phyloP scores from a whole-genome alignment of 1,140 invertebrate genomes.

The Caenorhabditis latens region DNA sequence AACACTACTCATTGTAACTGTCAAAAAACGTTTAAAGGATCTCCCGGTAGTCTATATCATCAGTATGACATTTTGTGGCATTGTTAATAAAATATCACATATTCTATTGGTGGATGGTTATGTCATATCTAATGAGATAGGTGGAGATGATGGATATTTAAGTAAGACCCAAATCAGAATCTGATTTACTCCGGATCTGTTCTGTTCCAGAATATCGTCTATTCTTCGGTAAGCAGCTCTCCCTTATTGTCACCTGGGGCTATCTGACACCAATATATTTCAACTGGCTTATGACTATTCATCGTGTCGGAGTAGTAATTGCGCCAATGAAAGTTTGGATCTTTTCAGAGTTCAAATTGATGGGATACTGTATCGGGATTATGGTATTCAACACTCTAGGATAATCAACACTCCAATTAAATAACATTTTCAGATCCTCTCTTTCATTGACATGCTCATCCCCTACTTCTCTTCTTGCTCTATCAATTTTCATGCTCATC shows the following conservation, averaged over 20 bases:
- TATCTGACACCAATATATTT: not conserved
- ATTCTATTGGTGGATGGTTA: not conserved
- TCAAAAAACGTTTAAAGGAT: not conserved
- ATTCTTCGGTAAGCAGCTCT: not conserved
- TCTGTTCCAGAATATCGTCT: not conserved
- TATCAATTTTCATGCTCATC: not conserved
- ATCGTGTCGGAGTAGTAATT: not conserved
- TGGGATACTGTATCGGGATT: not conserved
- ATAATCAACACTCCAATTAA: no score
- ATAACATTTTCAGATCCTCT: not conserved
- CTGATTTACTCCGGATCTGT: conserved; percentile 33
- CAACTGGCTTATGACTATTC: not conserved
- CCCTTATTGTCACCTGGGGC: not conserved
- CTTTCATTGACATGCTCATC: not conserved
- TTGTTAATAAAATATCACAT: not conserved
- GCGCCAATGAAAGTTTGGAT: not conserved
- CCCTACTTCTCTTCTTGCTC: not conserved
- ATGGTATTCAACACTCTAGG: not conserved
- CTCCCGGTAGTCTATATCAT: not conserved
- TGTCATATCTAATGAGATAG: not conserved
- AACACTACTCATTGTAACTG: not conserved
- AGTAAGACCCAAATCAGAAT: not conserved
- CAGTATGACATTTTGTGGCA: not conserved
- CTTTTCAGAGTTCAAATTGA: not conserved
- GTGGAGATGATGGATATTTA: conserved; percentile 2